phyloP scores from a whole-genome alignment of 2,888 invertebrate genomes.

The Leuctra nigra region DNA sequence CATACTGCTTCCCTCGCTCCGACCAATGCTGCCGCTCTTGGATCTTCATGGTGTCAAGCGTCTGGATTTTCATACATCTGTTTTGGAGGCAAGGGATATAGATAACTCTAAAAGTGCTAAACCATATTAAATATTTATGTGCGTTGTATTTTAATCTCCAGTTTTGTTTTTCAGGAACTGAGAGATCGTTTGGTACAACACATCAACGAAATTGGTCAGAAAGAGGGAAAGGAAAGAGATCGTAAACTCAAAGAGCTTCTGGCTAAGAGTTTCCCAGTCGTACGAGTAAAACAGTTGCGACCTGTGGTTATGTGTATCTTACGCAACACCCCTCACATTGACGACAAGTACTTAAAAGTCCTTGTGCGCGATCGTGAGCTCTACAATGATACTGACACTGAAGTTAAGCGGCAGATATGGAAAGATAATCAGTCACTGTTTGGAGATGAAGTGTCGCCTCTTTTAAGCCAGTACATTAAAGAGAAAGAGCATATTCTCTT shows the following conservation, averaged over 20 bases:
- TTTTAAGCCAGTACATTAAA: constrained; percentile 86
- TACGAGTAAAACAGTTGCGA: constrained; percentile 80
- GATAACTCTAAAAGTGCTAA: background rate
- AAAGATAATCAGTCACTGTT: constrained; percentile 94
- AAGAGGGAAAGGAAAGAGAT: constrained; percentile 65
- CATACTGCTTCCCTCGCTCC: constrained; percentile 81
- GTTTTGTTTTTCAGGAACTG: constrained; percentile 44
- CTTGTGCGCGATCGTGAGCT: constrained; percentile 76
- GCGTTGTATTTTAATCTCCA: constrained; percentile 15
- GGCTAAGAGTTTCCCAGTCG: constrained; percentile 88
- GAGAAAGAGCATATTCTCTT: constrained; percentile 91
- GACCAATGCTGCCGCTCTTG: constrained; percentile 90
- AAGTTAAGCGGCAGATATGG: constrained; percentile 97
- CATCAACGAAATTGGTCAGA: constrained; percentile 75
- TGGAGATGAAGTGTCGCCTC: constrained; percentile 94
- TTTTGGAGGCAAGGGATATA: constrained; percentile 72
- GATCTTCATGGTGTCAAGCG: constrained; percentile 91
- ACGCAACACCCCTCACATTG: constrained; percentile 87
- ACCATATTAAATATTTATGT: background rate
- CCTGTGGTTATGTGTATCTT: constrained; percentile 94
- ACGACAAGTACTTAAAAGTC: constrained; percentile 76
- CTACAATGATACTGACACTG: constrained; percentile 90
- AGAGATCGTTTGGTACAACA: constrained; percentile 67
- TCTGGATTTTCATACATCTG: constrained; percentile 90
- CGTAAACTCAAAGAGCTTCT: constrained; percentile 84